phyloP scores from a whole-genome alignment of 1,140 invertebrate genomes.

The Eciton burchellii region DNA sequence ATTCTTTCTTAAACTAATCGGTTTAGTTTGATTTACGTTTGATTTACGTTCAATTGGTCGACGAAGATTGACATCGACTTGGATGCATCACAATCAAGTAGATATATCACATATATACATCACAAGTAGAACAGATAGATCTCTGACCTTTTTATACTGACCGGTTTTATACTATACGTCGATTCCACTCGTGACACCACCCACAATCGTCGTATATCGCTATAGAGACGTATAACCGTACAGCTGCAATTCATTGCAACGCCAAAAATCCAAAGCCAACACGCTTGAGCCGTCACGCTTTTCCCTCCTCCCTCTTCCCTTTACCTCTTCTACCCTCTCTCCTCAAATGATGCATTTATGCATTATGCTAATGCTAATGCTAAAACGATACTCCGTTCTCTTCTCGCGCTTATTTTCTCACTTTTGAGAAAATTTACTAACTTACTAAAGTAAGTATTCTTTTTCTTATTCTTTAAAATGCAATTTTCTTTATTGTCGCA shows the following conservation, averaged over 20 bases:
- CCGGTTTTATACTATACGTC: slow-evolving; percentile 41
- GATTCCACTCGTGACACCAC: slow-evolving; percentile 41
- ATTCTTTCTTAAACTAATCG: not conserved
- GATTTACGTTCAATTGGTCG: slow-evolving; percentile 66
- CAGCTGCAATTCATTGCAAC: slow-evolving; percentile 46
- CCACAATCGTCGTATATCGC: too few species aligned
- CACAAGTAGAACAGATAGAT: slow-evolving; percentile 81
- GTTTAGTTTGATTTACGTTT: slow-evolving; percentile 57
- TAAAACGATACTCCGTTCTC: not conserved
- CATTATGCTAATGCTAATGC: not conserved
- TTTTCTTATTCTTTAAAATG: too few species aligned
- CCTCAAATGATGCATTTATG: not conserved
- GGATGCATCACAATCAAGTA: slow-evolving; percentile 80
- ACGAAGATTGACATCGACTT: slow-evolving; percentile 81
- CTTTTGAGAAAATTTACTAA: too few species aligned
- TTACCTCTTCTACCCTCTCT: not conserved
- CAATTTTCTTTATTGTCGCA: too few species aligned
- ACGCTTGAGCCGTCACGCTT: not conserved
- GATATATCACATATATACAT: slow-evolving; percentile 80
- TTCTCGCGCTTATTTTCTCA: too few species aligned
- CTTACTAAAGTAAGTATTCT: too few species aligned
- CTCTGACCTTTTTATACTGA: slow-evolving; percentile 82
- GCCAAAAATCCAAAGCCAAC: slow-evolving; percentile 22
- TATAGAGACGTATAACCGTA: slow-evolving; percentile 34
- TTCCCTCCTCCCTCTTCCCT: slow-evolving; percentile 2